Base-by-base conservation (phyloP, 37 sponge, comb jelly and placozoan species). In the Diacarnus erythraeanus region DNA sequence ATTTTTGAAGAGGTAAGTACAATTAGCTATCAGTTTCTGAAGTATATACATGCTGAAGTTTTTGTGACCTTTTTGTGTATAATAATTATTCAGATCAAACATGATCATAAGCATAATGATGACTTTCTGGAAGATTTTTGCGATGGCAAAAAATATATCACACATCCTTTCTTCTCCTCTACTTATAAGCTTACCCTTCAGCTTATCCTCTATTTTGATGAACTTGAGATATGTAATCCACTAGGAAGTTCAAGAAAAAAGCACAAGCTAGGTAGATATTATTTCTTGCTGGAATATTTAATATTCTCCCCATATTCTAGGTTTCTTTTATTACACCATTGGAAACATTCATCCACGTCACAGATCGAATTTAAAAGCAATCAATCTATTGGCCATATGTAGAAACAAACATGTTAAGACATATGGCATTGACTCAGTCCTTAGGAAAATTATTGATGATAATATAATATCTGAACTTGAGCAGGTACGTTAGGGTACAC, bases 331-430 rank as follows among this genome's bases (percentile, higher is more conserved):
- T 26, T 72, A 9, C 27, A 43, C 40, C 26, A 18, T 72, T 41
- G 73, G 23, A 72, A 72, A 72, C 51, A 72, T 72, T 22, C 73
- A 40, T 43, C 73, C 73, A 26, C 27, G 3, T 27, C 20, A 72
- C 3, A 8, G 73, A 2, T 72, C 73, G 9, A n/a, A 29, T n/a
- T 41, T 38, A 6, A 22, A 41, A 72, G 43, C 73, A 43, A 72
- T 72, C 37, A 3, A 43, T 26, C 25, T 72, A 4, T 27, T 72
- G 12, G 73, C 73, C 3, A 38, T 72, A 15, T 69, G 71, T 69
- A 69, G 38, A 21, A 69, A 23, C 20, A 35, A 69, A 41, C 39
- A 69, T 31, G 34, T 69, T 21, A 69, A 69, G 21, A 30, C 12
- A 21, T 9, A 69, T 69, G 71, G 66, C 29, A 25, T 64, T 69